Evolutionary conservation across 2,888 invertebrate genomes (phyloP), one percentile per base, ranked within the genome.

Genomic region (Beris morrisii): DNA sequence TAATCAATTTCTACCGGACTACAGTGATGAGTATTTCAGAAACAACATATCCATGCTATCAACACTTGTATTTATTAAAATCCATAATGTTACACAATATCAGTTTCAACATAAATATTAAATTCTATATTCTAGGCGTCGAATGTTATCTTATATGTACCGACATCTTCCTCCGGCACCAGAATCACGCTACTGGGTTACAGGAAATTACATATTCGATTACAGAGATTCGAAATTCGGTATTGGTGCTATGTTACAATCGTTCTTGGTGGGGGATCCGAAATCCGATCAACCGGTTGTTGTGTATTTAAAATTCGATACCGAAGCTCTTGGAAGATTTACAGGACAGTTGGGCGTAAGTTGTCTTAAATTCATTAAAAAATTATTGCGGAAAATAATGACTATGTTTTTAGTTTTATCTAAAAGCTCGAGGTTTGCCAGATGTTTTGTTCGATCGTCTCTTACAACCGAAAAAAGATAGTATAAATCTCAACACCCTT

Each of bases 121-220:
- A 13, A 43, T 43, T 38, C 12, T 38, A 66, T 7, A 31, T 59
- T 61, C 12, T 75, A 89, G 89, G 43, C 85, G 87, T 0, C 84
- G 84, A 67, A 84, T 87, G 71, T 84, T 88, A 0, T 85, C 87
- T 0, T 88, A 89, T 73, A 84, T 90, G 69, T 83, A 85, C 3
- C 85, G 86, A 38, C 84, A 88, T 71, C 82, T 89, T 58, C 82
- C 84, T 0, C 83, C 84, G 71, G 85, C 86, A 0, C 83, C 84
- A 6, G 82, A 82, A 1, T 76, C 79, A 9, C 82, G 84, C 5
- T 85, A 84, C 72, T 87, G 89, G 84, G 85, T 87, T 0, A 89
- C 89, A 0, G 89, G 88, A 32, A 90, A 90, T 77, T 88, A 88
- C 74, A 83, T 90, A 65, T 83, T 89, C 71, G 89, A 88, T 69